Evolutionary conservation across 35 echinoderm and acorn worm genomes (phyloP), one percentile per base, ranked within the genome.

Genomic region (Lytechinus pictus): DNA sequence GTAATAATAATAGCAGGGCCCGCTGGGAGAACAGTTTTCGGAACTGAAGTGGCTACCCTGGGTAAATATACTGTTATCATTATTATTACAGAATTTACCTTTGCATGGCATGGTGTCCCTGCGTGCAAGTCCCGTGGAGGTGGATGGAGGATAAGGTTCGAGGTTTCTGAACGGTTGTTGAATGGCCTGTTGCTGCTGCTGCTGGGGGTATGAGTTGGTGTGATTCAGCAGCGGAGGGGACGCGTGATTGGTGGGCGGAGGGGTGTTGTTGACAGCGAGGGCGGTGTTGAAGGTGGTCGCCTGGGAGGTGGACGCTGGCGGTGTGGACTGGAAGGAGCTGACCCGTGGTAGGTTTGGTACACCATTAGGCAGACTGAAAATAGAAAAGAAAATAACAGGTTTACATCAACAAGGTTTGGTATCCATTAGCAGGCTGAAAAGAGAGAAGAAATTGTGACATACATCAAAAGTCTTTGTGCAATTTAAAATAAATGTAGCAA

Each of bases 331-430:
- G 89, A 92, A 96, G 54, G 88, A 92, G 95, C 60, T 96, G 57
- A 96, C 89, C 33, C 95, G 55, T 10, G 95, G 88, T 9, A 96
- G 66, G 57, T 92, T 96, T 11, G 87, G 95, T 44, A 92, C 52
- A 3, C 95, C 91, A 60, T 92, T 61, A 27, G 61, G 53, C 8
- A 95, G 53, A 29, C 92, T 86, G 71, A 10, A 33, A 88, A 86
- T 87, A 5, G 33, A 55, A 1, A 28, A n/a, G 28, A 87, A 57
- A 86, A 87, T 79, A 24, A 24, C 19, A 5, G 14, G 14, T 71
- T 71, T 79, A 79, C 16, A 60, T n/a, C 21, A 8, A 79, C 3
- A 24, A 79, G 33, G 33, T 44, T 44, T 44, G 33, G 33, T 79
- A 2, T 19, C 19, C 66, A 79, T 79, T 79, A 44, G 33, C 33